Base-by-base conservation (phyloP, 2,797 vertebrate species). In the Hyperoplus immaculatus region DNA sequence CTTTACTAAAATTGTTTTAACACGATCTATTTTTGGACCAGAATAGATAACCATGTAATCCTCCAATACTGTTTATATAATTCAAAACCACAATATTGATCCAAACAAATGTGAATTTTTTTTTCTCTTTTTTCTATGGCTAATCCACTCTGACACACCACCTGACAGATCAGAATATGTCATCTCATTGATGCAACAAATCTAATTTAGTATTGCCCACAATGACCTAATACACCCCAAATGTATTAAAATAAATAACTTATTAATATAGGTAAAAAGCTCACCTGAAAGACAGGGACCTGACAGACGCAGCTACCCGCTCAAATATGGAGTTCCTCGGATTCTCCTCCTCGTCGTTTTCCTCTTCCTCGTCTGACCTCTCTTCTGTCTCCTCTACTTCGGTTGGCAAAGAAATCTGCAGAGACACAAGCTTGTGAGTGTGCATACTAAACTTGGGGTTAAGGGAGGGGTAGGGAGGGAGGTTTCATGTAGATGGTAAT, bases 221-320 rank as follows among this genome's bases (percentile, higher is more conserved):
- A 64, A 12, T n/a, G 10, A 15, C 12, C 4, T 15, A 50, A 45
- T 12, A 15, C 3, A 45, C 14, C 0, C 2, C 21, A 50, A 4
- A 53, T n/a, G 6, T 10, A 54, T 38, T 16, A 8, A 65, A 13
- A 6, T 0, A 8, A 47, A 39, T 0, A 50, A 10, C 6, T 18
- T 14, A 42, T 1, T 41, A 55, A 61, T 14, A 38, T 0, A 18
- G 0, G 1, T 18, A 51, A 66, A 56, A 60, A 41, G 29, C 18
- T 60, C 93, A 96, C 94, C 94, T 95, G 66, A 95, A 96, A 49
- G 94, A 95, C 69, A 93, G 65, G 13, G 95, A 94, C 72, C 95
- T 88, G 64, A 95, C 92, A 10, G 95, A 95, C 39, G 93, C 90
- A 36, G 94, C 83, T 1, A 95, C 93, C 77, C 93, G 88, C 41